A percentile compares a stretch with the other conserved stretches of the same genome.
Evolutionary conservation across 2,113 vertebrate genomes (phyloP).

Genomic region (Lota lota): DNA sequence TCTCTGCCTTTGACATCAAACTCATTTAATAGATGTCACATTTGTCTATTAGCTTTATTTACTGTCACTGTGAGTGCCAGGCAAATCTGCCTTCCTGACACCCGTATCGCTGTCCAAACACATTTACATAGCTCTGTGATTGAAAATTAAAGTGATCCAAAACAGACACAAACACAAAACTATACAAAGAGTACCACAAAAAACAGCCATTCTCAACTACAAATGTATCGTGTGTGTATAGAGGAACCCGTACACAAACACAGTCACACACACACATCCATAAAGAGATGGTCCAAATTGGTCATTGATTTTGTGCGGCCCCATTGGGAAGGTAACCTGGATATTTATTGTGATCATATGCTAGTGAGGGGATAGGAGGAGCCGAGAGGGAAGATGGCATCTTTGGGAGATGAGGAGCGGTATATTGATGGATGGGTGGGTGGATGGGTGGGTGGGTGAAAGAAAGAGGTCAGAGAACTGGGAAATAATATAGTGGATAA

Average conservation of each 20-base stretch:
- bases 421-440: background rate
- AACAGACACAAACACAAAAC: too few species aligned
- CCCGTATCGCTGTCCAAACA: too few species aligned
- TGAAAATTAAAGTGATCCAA: too few species aligned
- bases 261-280: conserved; percentile 17
- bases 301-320: conserved; percentile 64
- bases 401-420: conserved; percentile 33
- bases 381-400: conserved; percentile 36
- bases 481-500: conserved; percentile 43
- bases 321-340: conserved; percentile 44
- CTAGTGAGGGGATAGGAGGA: conserved; percentile 25
- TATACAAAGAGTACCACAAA: too few species aligned
- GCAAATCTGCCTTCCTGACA: conserved; percentile 34
- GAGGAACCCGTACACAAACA: conserved; percentile 13
- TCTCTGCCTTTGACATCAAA: conserved; percentile 54
- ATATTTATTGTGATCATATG: conserved; percentile 57
- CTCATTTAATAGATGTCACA: conserved; percentile 64
- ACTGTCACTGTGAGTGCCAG: conserved; percentile 48
- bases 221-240: conserved; percentile 14
- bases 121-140: background rate
- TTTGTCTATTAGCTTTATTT: conserved; percentile 66
- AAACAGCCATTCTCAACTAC: too few species aligned
- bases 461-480: conserved; percentile 29
- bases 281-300: conserved; percentile 55
- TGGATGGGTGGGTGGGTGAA: background rate